A percentile compares a stretch with the other conserved stretches of the same genome.
These are phyloP conservation scores for Pygoscelis antarcticus DNA, from an alignment of 2,113 vertebrate genomes.

Conservation along the genomic window DNA sequence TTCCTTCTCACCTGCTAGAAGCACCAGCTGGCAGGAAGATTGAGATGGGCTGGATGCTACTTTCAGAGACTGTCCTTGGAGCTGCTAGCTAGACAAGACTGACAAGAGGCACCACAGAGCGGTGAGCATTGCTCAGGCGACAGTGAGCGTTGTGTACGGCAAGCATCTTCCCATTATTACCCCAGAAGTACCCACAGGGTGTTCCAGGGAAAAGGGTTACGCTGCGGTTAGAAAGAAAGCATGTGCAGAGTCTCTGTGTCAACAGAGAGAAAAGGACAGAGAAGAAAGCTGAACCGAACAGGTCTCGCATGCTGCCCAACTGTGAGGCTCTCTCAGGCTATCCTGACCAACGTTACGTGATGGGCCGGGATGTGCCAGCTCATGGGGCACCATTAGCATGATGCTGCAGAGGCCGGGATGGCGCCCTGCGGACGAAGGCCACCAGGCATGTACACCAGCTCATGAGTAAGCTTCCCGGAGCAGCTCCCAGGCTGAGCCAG, in stretches of 20 bases:
- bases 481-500: neutral
- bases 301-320: neutral
- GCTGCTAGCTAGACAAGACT: neutral
- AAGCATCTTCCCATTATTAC: neutral
- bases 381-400: accelerated
- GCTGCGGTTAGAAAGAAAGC: neutral
- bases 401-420: neutral
- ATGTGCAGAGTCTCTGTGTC: conserved; percentile 3
- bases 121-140: neutral
- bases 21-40: neutral
- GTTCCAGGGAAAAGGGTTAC: neutral
- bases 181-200: neutral
- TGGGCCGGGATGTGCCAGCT: neutral
- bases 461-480: neutral
- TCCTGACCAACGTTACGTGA: accelerated
- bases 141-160: accelerated
- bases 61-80: neutral
- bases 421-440: neutral
- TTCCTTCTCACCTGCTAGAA: conserved; percentile 19
- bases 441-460: neutral
- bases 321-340: neutral
- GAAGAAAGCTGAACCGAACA: neutral
- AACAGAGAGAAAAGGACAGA: conserved; percentile 37
- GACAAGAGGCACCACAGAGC: neutral
- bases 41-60: neutral